These are phyloP conservation scores for Anser brachyrhynchus DNA, from an alignment of 2,113 vertebrate genomes.

Conservation along the genomic window DNA sequence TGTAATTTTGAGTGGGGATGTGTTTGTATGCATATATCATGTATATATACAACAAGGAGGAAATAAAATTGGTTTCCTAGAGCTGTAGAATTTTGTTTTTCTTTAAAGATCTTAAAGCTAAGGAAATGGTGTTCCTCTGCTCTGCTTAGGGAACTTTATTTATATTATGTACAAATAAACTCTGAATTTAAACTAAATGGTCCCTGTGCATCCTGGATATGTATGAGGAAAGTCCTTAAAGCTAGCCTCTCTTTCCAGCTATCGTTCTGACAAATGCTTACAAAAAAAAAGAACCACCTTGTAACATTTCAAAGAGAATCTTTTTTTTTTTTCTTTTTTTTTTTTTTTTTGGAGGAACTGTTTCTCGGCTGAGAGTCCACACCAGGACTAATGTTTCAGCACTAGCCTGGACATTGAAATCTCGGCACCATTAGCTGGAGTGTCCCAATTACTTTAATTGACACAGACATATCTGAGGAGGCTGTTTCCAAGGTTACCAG, in stretches of 20 bases:
- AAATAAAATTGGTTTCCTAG: not conserved
- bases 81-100: not conserved
- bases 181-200: not conserved
- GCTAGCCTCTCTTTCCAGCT: not conserved
- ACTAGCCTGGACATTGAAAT: conserved; percentile 42
- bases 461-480: conserved; percentile 17
- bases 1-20: not conserved
- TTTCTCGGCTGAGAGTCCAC: not conserved
- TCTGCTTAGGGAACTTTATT: not conserved
- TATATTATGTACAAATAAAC: not conserved
- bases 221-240: not conserved
- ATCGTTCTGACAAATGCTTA: not conserved
- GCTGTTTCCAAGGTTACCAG: conserved; percentile 55
- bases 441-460: conserved; percentile 69
- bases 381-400: not conserved
- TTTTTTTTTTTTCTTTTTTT: not conserved
- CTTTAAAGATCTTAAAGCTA: not conserved
- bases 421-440: conserved; percentile 31
- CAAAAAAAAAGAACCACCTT: not conserved
- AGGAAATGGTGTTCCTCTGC: not conserved
- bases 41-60: not conserved
- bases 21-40: rapidly evolving
- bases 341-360: not conserved
- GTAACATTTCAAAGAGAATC: not conserved
- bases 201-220: not conserved